A percentile compares a stretch with the other conserved stretches of the same genome.
phyloP scores from a whole-genome alignment of 2,113 vertebrate genomes.

The Triplophysa dalaica region DNA sequence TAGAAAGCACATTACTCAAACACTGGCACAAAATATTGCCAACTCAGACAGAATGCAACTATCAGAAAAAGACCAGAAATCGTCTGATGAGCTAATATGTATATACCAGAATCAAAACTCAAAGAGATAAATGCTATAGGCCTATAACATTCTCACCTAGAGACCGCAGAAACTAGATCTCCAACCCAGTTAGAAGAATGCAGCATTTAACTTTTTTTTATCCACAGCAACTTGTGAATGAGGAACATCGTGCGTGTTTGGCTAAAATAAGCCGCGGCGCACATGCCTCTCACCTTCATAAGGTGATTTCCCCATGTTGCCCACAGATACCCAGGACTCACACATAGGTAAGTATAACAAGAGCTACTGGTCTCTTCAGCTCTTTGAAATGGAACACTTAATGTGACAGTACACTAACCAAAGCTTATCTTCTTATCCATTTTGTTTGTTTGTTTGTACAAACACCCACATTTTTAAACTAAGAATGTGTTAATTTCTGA shows the following conservation, averaged over 20 bases:
- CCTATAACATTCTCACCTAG: too few species aligned
- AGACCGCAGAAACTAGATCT: too few species aligned
- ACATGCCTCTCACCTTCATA: neutral
- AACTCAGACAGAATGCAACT: too few species aligned
- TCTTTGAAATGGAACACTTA: neutral
- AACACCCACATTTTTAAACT: too few species aligned
- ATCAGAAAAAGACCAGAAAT: too few species aligned
- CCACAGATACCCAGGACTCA: neutral
- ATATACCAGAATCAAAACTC: neutral
- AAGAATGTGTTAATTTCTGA: neutral
- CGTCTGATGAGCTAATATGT: neutral
- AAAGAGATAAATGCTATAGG: too few species aligned
- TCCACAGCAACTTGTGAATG: neutral
- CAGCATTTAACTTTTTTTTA: neutral
- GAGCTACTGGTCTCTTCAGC: neutral
- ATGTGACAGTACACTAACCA: neutral
- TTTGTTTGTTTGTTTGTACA: neutral
- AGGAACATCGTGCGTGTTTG: neutral
- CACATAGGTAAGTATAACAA: neutral
- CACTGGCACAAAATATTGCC: too few species aligned
- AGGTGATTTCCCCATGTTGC: constrained; percentile 23
- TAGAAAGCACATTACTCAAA: too few species aligned
- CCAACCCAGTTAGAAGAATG: too few species aligned
- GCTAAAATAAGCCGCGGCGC: constrained; percentile 1
- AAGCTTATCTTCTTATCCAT: neutral